Conservation (phyloP, 2,113 vertebrate species). For the Limanda limanda region DNA sequence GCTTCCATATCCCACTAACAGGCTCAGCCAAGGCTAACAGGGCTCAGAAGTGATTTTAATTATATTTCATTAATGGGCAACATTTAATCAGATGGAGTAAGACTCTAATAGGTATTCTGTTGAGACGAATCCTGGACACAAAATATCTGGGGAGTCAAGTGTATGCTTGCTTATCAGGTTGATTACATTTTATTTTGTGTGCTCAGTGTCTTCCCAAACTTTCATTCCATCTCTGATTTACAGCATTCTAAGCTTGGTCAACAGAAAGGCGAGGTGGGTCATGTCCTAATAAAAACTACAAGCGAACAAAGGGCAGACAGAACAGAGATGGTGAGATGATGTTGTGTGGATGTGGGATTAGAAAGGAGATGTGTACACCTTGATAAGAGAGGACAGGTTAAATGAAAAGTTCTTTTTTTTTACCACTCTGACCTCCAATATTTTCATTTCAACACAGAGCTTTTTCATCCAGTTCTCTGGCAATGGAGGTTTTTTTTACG, state of each 20-base stretch:
- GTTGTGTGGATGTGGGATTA: neutral
- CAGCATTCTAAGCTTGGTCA: neutral
- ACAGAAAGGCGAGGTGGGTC: neutral
- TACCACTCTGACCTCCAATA: constrained; percentile 5
- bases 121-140: constrained; percentile 2
- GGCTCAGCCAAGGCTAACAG: constrained; percentile 28
- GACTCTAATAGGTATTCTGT: constrained; percentile 49
- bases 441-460: neutral
- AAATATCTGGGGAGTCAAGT: constrained; percentile 16
- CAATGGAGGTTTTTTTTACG: neutral
- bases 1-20: constrained; percentile 6
- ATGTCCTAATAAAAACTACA: too few relatives aligned
- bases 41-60: constrained; percentile 63
- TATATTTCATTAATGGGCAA: constrained; percentile 64
- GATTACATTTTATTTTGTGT: neutral
- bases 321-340: neutral
- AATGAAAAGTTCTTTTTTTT: constrained; percentile 4
- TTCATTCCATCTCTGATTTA: neutral
- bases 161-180: neutral
- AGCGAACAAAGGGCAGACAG: constrained; percentile 5
- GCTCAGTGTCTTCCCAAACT: neutral
- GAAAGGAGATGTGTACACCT: constrained; percentile 1
- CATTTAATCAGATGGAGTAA: constrained; percentile 46
- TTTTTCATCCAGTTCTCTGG: neutral
- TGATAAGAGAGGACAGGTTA: constrained; percentile 31